Base-by-base conservation (phyloP, 2,888 invertebrate genomes). In the Archips xylosteana region DNA sequence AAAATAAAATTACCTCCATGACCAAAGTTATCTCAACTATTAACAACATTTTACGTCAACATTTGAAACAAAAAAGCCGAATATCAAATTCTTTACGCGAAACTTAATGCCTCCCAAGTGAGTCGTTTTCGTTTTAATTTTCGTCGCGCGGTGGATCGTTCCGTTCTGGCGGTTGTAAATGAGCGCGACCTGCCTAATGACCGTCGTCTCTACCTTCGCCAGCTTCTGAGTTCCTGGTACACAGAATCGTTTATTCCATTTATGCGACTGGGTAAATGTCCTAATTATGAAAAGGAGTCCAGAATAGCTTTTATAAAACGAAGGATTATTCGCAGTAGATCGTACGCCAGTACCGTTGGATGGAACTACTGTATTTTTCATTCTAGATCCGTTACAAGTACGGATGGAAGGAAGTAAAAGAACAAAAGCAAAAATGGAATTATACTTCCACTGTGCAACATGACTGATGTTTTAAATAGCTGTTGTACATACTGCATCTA, bases 41-140 rank as follows among this genome's bases (percentile, higher is more conserved):
- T 12, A 57, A 32, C 57, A 32, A 32, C 10, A 32, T 57, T 57
- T 32, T 57, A 57, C 10, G 13, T 12, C 8, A 34, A 34, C 32
- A 63, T 34, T 62, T 47, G 23, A 62, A 23, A 45, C 45, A 32
- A 62, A 62, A 71, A 67, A 45, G n/a, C 15, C 15, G 32, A 54
- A 62, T 67, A 45, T 72, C 47, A 49, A 47, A n/a, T 73, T 63
- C 57, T 54, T 63, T 13, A 65, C 65, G 45, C 13, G 36, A 66
- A 51, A 59, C 65, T 71, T 47, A 45, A n/a, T n/a, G 8, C 32
- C 42, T 23, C 67, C 67, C 72, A 47, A n/a, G 60, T 62, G 68
- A 67, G 67, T 57, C 63, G 68, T 73, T 73, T 70, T 47, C 63
- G 63, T 49, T 72, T 73, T 73, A 73, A 70, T 70, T 64, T 70